Percentiles rank a stretch among this genome's conserved stretches.
Conservation (phyloP, 2,797 vertebrate genomes). For the Meriones psammophilus region DNA sequence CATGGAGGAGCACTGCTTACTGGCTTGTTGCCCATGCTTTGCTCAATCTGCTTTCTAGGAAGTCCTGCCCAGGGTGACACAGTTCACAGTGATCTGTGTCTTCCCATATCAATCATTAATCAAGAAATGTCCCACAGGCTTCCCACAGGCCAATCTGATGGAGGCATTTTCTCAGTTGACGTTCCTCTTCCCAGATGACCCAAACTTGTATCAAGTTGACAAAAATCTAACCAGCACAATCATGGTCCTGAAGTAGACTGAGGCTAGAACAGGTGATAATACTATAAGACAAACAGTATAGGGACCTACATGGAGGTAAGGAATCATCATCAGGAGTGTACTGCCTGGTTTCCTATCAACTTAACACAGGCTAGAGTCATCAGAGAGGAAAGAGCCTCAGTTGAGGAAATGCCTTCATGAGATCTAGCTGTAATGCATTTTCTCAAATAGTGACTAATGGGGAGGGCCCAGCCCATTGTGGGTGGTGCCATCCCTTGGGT, state of each 20-base stretch:
- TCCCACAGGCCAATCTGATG: neutral
- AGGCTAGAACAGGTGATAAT: neutral
- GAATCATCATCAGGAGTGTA: neutral
- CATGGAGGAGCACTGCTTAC: neutral
- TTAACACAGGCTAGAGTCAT: neutral
- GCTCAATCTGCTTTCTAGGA: neutral
- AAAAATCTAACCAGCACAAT: neutral
- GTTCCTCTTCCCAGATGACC: neutral
- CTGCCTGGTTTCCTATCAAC: neutral
- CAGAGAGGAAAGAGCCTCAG: too few species aligned
- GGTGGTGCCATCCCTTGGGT: neutral
- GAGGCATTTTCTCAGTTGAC: neutral
- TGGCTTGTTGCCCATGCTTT: too few species aligned
- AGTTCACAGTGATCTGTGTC: neutral
- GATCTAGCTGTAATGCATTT: neutral
- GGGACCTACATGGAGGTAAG: too few species aligned
- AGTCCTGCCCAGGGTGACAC: neutral
- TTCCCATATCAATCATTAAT: neutral
- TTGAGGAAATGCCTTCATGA: neutral
- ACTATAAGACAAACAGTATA: accelerated
- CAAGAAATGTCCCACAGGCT: neutral
- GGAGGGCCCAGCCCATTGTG: neutral
- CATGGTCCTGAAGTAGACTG: neutral
- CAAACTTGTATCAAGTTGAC: neutral
- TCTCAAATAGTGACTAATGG: neutral